These are phyloP conservation scores for Deroptyus accipitrinus DNA, from an alignment of 2,113 vertebrate species.

Conservation along the genomic window DNA sequence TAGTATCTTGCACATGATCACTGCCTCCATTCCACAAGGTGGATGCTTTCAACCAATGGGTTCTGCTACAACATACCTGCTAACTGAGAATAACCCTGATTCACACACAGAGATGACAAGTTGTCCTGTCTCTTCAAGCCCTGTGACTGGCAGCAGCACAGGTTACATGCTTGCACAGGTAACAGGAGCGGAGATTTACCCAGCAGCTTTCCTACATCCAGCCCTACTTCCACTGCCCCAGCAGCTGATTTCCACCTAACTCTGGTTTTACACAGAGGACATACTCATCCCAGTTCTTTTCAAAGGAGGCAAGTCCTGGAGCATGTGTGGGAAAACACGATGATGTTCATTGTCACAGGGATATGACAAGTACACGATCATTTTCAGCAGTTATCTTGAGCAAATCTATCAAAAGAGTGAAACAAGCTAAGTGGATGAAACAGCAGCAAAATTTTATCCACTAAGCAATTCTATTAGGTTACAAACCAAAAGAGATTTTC, in stretches of 20 bases:
- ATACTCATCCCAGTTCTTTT: not conserved
- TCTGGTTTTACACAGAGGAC: not conserved
- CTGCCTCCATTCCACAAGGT: not conserved
- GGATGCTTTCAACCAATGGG: not conserved
- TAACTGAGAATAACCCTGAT: not conserved
- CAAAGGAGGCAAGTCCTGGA: not conserved
- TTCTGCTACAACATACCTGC: not conserved
- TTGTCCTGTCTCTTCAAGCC: not conserved
- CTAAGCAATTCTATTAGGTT: constrained; percentile 23
- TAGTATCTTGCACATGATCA: rapidly evolving
- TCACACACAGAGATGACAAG: not conserved
- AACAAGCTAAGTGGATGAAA: constrained; percentile 16
- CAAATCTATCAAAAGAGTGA: not conserved
- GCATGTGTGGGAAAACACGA: rapidly evolving
- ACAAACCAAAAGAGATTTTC: constrained; percentile 7
- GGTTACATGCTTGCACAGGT: rapidly evolving
- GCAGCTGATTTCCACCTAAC: not conserved
- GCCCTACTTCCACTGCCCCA: not conserved
- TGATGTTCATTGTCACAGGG: not conserved
- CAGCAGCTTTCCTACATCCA: not conserved
- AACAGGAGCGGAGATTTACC: rapidly evolving
- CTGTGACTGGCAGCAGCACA: rapidly evolving
- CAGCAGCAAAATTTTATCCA: constrained; percentile 1
- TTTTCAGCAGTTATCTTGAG: not conserved
- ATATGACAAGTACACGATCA: rapidly evolving